Conservation (phyloP, 30 jellyfish, hydroid and myxozoan species). For the Hydractinia symbiolongicarpus region DNA sequence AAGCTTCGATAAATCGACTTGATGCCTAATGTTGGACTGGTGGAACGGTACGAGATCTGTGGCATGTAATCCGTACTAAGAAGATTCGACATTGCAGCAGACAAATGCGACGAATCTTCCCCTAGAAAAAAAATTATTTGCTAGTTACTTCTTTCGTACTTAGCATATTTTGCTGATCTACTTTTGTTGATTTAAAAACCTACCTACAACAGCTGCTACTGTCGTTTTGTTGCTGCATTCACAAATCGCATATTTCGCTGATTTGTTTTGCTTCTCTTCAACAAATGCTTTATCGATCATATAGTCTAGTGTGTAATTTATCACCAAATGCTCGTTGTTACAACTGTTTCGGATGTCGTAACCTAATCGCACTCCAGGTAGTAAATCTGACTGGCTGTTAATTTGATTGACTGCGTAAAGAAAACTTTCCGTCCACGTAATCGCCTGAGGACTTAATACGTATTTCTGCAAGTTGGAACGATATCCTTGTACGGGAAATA, state of each 20-base stretch:
- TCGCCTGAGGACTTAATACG: constrained; percentile 45
- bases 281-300: constrained; percentile 35
- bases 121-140: constrained; percentile 35
- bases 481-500: constrained; percentile 66
- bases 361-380: constrained; percentile 59
- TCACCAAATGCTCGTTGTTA: constrained; percentile 50
- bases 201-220: constrained; percentile 26
- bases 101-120: constrained; percentile 52
- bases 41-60: constrained; percentile 69
- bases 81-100: constrained; percentile 58
- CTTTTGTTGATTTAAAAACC: background rate
- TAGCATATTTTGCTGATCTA: background rate
- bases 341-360: constrained; percentile 71
- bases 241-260: background rate
- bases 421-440: constrained; percentile 72
- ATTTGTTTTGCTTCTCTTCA: background rate
- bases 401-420: constrained; percentile 39
- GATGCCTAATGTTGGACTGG: constrained; percentile 46
- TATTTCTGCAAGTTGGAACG: constrained; percentile 15
- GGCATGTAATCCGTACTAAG: constrained; percentile 63
- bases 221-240: background rate
- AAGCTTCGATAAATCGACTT: constrained; percentile 44
- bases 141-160: background rate
- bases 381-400: constrained; percentile 24
- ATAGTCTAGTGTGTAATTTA: constrained; percentile 53